Conservation (phyloP, 64 coral and sea anemone genomes). For the Porites australiensis region DNA sequence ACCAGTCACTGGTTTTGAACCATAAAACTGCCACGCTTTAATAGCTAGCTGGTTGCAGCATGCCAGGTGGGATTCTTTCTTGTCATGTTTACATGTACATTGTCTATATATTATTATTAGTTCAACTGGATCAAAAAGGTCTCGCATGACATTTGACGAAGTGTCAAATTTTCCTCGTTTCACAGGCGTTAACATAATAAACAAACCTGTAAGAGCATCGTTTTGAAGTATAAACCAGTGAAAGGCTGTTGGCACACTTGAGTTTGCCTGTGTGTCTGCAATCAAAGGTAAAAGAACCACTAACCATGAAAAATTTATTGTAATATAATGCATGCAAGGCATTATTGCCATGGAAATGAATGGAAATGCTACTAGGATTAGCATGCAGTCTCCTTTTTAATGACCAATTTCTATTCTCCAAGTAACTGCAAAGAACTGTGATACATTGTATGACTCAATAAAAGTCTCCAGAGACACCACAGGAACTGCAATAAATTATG, state of each 20-base stretch:
- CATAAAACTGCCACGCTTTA: no score
- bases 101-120: no score
- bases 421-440: conserved; percentile 4
- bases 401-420: conserved; percentile 10
- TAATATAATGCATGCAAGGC: conserved; percentile 18
- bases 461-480: conserved; percentile 7
- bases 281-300: conserved; percentile 10
- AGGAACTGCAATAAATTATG: neutral
- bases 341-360: conserved; percentile 23
- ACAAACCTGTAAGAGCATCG: conserved; percentile 1
- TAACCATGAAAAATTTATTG: conserved; percentile 48
- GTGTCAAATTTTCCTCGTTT: no score
- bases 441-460: no score
- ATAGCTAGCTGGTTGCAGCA: no score
- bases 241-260: neutral
- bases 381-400: conserved; percentile 3
- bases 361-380: conserved; percentile 4
- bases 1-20: no score
- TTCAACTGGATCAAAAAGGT: no score
- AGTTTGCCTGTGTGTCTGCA: neutral
- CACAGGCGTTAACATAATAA: no score
- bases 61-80: no score
- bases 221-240: conserved; percentile 1
- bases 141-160: no score
- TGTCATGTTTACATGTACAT: no score